These are phyloP conservation scores for Campoplex nolae DNA, from an alignment of 2,888 invertebrate genomes.

Conservation along the genomic window DNA sequence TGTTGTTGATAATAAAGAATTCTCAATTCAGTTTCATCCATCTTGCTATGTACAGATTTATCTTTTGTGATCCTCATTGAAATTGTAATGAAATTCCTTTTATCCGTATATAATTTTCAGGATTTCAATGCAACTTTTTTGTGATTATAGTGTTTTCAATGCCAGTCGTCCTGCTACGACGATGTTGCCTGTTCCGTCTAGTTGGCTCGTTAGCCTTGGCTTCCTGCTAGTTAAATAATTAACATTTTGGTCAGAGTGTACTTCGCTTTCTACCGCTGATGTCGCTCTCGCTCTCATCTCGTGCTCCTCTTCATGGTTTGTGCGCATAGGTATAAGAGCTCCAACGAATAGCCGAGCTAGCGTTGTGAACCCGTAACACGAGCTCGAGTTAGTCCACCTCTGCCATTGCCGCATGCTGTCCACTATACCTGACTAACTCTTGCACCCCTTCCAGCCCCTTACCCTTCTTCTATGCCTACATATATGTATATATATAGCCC, in stretches of 20 bases:
- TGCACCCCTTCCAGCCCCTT: slow-evolving; percentile 62
- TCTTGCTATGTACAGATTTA: not conserved
- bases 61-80: not conserved
- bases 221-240: slow-evolving; percentile 82
- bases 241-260: slow-evolving; percentile 81
- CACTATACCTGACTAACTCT: slow-evolving; percentile 75
- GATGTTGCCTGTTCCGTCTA: slow-evolving; percentile 67
- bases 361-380: slow-evolving; percentile 79
- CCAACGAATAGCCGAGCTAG: slow-evolving; percentile 68
- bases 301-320: slow-evolving; percentile 66
- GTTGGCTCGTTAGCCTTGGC: slow-evolving; percentile 78
- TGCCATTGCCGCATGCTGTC: slow-evolving; percentile 73
- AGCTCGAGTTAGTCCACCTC: slow-evolving; percentile 81
- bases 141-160: not conserved
- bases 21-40: not conserved
- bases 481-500: slow-evolving; percentile 16
- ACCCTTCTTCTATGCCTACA: slow-evolving; percentile 18
- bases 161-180: slow-evolving; percentile 1
- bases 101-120: slow-evolving; percentile 23
- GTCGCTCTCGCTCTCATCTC: slow-evolving; percentile 67
- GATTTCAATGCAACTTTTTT: slow-evolving; percentile 31
- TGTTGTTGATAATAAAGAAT: not conserved
- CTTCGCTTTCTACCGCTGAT: slow-evolving; percentile 67
- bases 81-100: not conserved
- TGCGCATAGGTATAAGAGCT: slow-evolving; percentile 75